Base-by-base conservation (phyloP, 2,797 vertebrate genomes). In the Diceros bicornis region DNA sequence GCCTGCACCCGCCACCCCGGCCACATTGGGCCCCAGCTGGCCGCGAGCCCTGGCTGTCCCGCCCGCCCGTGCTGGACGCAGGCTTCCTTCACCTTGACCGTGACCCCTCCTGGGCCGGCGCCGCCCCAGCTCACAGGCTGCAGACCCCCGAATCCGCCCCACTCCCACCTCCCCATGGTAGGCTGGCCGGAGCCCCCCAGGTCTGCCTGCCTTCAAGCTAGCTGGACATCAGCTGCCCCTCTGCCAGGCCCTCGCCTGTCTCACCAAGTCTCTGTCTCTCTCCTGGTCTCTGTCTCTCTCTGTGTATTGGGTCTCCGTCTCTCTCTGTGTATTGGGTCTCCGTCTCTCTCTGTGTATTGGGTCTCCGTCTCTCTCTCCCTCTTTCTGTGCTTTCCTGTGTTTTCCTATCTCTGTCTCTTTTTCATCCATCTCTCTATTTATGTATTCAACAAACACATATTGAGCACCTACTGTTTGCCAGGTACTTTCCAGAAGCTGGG, bases 51-150 rank as follows among this genome's bases (percentile, higher is more conserved):
- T 99, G 98, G 99, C 98, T 99, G 99, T 99, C 98, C 98, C 99
- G 99, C 98, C 96, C 97, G 99, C 98, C 99, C 98, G 98, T 98
- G 98, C 98, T 98, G 99, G 99, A 99, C 98, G 98, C 98, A 98
- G 98, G 98, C 97, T 99, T 99, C 99, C 97, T 99, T 99, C 99
- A 98, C 98, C 98, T 99, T 99, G 99, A 99, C 99, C 97, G 85
- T 95, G 37, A 91, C 10, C 23, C 17, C 44, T 59, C 50, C 98
- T 97, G 98, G 98, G 98, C 98, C 94, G 94, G 97, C 91, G 84
- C 95, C 44, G 18, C 52, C 34, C 93, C 97, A 91, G 94, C 96
- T 97, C 97, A 95, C 95, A 97, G 98, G 97, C 41, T 55, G 3
- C 32, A 62, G n/a, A 57, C 21, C 47, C 68, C n/a, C 1, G 21